Percentiles rank a stretch among this genome's conserved stretches.
These are phyloP conservation scores for Pteropus rufus DNA, from an alignment of 2,797 vertebrate species.

Conservation along the genomic window DNA sequence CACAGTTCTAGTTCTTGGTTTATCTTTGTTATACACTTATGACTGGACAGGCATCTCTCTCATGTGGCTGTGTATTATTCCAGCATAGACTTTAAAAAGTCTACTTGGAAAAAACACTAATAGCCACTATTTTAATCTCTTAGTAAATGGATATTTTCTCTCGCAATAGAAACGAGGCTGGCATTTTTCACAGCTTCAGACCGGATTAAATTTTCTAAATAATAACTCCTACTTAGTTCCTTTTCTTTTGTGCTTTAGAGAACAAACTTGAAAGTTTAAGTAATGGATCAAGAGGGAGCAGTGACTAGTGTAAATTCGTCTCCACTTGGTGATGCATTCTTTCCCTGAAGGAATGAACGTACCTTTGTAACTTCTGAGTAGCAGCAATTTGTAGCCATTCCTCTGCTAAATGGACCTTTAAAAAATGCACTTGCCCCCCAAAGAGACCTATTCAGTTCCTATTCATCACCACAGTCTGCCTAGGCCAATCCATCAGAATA, in stretches of 20 bases:
- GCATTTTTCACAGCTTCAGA: constrained; percentile 34
- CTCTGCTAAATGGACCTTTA: background rate
- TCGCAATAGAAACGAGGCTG: background rate
- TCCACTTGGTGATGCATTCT: background rate
- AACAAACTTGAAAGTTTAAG: constrained; percentile 5
- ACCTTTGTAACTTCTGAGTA: background rate
- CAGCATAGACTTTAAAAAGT: background rate
- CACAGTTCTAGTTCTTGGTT: background rate
- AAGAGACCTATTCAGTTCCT: background rate
- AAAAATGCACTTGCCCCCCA: background rate
- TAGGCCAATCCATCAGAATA: background rate
- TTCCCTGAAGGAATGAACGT: background rate
- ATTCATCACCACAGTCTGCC: background rate
- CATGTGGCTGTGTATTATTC: background rate
- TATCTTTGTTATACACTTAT: background rate
- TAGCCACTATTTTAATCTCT: constrained; percentile 51
- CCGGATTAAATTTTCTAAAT: constrained; percentile 47
- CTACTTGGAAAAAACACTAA: constrained; percentile 40
- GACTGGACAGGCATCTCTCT: background rate
- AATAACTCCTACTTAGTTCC: background rate
- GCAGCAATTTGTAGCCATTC: background rate
- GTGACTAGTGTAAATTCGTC: background rate
- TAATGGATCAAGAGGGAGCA: constrained; percentile 17
- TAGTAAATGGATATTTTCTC: constrained; percentile 48
- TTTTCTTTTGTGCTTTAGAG: background rate